These are phyloP conservation scores for Eurystomus gularis DNA, from an alignment of 2,113 vertebrate species.

Conservation along the genomic window DNA sequence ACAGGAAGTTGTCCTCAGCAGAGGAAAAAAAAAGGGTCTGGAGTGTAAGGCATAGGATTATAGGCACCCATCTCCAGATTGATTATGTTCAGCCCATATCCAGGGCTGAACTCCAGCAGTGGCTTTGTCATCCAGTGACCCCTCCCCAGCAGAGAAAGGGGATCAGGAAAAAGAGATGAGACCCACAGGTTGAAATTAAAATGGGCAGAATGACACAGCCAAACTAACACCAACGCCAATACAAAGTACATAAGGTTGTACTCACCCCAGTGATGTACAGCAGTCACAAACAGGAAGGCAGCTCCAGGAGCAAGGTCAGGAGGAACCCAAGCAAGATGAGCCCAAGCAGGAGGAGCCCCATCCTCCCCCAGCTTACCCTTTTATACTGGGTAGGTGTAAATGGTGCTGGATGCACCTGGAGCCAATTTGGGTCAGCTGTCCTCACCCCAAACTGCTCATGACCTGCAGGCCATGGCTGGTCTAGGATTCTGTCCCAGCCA, in stretches of 20 bases:
- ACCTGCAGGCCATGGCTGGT: too few relatives aligned
- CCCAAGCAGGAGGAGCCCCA: neutral
- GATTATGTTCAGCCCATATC: neutral
- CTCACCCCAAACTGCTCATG: neutral
- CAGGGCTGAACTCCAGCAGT: neutral
- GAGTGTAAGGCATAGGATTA: neutral
- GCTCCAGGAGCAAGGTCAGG: neutral
- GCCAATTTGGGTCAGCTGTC: neutral
- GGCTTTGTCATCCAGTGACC: neutral
- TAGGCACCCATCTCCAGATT: neutral
- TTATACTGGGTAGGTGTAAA: neutral
- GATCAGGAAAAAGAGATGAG: too few relatives aligned
- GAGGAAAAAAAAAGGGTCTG: neutral
- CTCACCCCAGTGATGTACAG: neutral
- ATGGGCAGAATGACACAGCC: neutral
- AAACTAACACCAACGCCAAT: neutral
- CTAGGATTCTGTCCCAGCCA: neutral
- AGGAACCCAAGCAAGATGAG: neutral
- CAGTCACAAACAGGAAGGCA: neutral
- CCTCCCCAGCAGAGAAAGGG: neutral
- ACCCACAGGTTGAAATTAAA: neutral
- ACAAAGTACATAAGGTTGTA: neutral
- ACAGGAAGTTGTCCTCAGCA: neutral
- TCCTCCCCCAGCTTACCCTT: neutral
- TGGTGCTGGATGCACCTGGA: neutral